Conservation (phyloP, 2,888 invertebrate species). For the Monochamus alternatus region DNA sequence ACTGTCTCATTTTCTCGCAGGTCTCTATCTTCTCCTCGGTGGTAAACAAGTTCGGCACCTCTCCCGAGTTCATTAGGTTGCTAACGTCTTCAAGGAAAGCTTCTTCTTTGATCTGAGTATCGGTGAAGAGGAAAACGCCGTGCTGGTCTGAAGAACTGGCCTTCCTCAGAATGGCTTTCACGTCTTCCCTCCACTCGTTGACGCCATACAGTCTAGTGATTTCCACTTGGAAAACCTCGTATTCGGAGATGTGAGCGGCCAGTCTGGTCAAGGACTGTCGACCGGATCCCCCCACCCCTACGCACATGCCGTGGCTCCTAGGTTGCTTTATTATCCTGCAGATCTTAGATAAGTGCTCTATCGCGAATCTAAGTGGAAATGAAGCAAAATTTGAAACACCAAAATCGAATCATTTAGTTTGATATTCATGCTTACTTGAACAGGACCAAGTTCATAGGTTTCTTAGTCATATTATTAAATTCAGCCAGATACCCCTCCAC, state of each 20-base stretch:
- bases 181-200: slow-evolving; percentile 93
- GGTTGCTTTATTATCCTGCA: slow-evolving; percentile 94
- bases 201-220: slow-evolving; percentile 89
- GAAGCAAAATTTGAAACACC: neutral
- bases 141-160: slow-evolving; percentile 89
- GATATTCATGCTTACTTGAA: slow-evolving; percentile 76
- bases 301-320: slow-evolving; percentile 84
- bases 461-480: slow-evolving; percentile 96
- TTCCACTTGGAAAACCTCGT: slow-evolving; percentile 93
- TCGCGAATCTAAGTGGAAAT: slow-evolving; percentile 82
- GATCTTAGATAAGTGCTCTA: slow-evolving; percentile 94
- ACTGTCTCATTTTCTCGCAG: slow-evolving; percentile 92
- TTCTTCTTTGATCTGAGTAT: slow-evolving; percentile 95
- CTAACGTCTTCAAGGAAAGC: slow-evolving; percentile 94
- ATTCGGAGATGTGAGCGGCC: slow-evolving; percentile 95
- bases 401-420: neutral
- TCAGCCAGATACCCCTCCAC: slow-evolving; percentile 92
- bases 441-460: slow-evolving; percentile 95
- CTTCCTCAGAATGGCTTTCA: slow-evolving; percentile 85
- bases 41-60: slow-evolving; percentile 92
- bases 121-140: slow-evolving; percentile 92
- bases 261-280: slow-evolving; percentile 92
- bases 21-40: slow-evolving; percentile 91
- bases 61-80: slow-evolving; percentile 93
- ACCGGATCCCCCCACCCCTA: slow-evolving; percentile 95